phyloP scores from a whole-genome alignment of 1,140 invertebrate species.

The Pinna nobilis region DNA sequence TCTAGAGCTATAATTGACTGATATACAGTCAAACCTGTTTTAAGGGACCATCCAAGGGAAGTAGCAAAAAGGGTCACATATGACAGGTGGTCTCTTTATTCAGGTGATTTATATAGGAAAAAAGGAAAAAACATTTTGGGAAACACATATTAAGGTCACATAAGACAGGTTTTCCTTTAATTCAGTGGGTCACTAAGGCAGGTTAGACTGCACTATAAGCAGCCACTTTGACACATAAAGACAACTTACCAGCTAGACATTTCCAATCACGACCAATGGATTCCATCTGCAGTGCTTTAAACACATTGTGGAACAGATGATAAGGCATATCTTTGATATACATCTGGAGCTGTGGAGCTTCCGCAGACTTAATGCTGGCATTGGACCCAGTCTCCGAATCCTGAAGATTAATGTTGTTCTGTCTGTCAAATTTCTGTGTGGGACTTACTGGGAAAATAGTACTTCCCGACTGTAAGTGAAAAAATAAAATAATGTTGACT shows the following conservation, averaged over 20 bases:
- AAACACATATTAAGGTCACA: no score
- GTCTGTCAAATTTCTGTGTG: background rate
- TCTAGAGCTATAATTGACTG: no score
- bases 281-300: conserved; percentile 24
- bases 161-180: no score
- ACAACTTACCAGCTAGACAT: conserved; percentile 28
- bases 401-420: background rate
- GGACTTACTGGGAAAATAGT: background rate
- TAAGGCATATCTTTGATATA: conserved; percentile 40
- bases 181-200: no score
- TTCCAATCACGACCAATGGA: conserved; percentile 30
- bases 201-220: no score
- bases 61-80: no score
- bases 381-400: conserved; percentile 5
- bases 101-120: no score
- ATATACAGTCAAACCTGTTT: no score
- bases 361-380: background rate
- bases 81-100: no score
- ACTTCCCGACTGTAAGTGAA: background rate
- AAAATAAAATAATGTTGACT: background rate
- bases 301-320: conserved; percentile 20
- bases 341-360: background rate
- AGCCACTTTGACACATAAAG: background rate
- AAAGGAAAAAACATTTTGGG: no score
- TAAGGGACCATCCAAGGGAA: no score